Evolutionary conservation across 2,797 vertebrate species (phyloP), one percentile per base, ranked within the genome.

Genomic region (Threskiornis aethiopicus): DNA sequence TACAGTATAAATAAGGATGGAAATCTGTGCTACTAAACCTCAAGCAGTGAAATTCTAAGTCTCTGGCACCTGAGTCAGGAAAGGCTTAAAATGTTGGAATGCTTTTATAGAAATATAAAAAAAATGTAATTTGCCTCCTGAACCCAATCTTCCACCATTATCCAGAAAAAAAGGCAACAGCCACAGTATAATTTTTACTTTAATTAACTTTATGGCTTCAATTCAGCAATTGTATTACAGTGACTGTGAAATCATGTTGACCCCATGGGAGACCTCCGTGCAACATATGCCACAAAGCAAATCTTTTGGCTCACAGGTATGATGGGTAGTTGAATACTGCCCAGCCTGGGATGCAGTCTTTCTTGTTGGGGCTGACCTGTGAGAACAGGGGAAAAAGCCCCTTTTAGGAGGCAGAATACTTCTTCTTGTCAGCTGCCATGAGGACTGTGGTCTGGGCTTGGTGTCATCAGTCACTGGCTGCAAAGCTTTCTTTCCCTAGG

Each of bases 331-430:
- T 21, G 24, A 80, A 59, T 24, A 15, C 8, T 70, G n/a, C 33
- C 18, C 24, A 37, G 42, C 2, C 4, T 58, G n/a, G 35, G 3
- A 25, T 37, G 6, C 15, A 54, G 24, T 11, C 22, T 35, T 46
- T 41, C 16, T 33, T 71, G 16, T 24, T 73, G 26, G 0, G 3
- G 3, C 10, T 82, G 58, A 55, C 20, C 5, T 58, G 17, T 42
- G 4, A 66, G 15, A 75, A 73, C 1, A 24, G 5, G 6, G 3
- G 1, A 20, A 51, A n/a, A 64, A 25, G 5, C 1, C 5, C 8
- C 9, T 73, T 90, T 71, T 67, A 51, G 18, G 24, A 49, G 6
- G 20, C 3, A 44, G 41, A 69, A 29, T 57, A 42, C 4, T 42
- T 79, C 52, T 64, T 35, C 22, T 55, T 71, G 28, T 20, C 35